Base-by-base conservation (phyloP, 2,888 invertebrate genomes). In the Thecocarcelia acutangulata region DNA sequence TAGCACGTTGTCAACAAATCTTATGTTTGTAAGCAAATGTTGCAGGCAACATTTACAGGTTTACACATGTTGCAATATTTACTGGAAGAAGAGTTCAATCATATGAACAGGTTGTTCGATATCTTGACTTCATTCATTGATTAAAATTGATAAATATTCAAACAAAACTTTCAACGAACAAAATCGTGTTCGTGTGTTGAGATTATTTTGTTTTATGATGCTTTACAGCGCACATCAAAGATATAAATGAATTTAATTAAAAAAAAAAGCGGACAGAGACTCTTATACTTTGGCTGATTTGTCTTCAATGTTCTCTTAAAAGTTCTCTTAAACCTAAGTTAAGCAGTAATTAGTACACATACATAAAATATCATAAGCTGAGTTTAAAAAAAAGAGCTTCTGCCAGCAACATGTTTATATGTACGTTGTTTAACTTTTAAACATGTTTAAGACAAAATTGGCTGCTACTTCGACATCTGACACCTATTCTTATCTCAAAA, bases 401-500 rank as follows among this genome's bases (percentile, higher is more conserved):
- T 28, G 28, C 9, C 4, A n/a, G 4, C 2, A 70, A 48, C 74
- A 48, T 48, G 8, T 40, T 42, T 8, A 21, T 3, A 19, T n/a
- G 8, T 2, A 15, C 6, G 1, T 33, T 8, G 0, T 52, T 2
- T 48, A n/a, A 21, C 21, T 17, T 52, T 15, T 9, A 19, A 37
- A 15, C 19, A n/a, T 13, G 21, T 17, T 12, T 11, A n/a, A 17
- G 8, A 15, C 21, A 50, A 17, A 50, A 9, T 5, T 21, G 12
- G 12, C 15, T 40, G 28, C 28, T 50, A 48, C 19, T n/a, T 44
- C 21, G 19, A 24, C 11, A 58, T 48, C 28, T 74, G 56, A 54
- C 33, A 33, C 33, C 3, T 63, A 61, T 77, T 70, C 59, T 82
- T 78, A 78, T 70, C 69, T 64, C 69, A 61, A n/a, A 59, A 72